Percentiles rank a stretch among this genome's conserved stretches.
Evolutionary conservation across 2,797 vertebrate genomes (phyloP).

Genomic region (Rhinichthys osculus): DNA sequence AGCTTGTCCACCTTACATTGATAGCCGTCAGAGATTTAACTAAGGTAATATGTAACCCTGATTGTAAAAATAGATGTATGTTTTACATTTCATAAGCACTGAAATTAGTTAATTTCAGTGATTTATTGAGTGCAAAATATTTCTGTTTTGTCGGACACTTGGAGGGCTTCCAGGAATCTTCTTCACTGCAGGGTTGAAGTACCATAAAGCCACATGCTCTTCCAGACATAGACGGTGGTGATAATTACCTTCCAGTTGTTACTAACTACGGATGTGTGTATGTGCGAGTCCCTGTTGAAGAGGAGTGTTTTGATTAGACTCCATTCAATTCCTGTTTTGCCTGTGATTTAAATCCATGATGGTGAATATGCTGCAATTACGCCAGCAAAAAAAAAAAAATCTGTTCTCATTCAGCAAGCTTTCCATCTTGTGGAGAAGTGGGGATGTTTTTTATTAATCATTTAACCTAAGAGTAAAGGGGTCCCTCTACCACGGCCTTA

Average conservation of each 20-base stretch:
- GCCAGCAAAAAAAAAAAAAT: conserved; percentile 35
- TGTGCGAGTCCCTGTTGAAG: conserved; percentile 39
- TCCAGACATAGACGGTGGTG: conserved; percentile 20
- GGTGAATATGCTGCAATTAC: conserved; percentile 59
- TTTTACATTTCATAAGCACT: neutral
- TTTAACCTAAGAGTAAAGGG: conserved; percentile 53
- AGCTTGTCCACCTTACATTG: conserved; percentile 41
- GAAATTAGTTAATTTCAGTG: conserved; percentile 30
- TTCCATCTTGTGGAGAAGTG: conserved; percentile 17
- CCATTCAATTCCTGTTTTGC: conserved; percentile 60
- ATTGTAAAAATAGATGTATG: conserved; percentile 35
- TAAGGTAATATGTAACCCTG: conserved; percentile 31
- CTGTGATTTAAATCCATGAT: conserved; percentile 60
- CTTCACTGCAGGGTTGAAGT: conserved; percentile 39
- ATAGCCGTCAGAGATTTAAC: conserved; percentile 28
- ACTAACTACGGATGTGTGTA: conserved; percentile 15
- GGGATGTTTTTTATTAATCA: conserved; percentile 47
- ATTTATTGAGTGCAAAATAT: conserved; percentile 43
- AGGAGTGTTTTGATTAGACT: conserved; percentile 50
- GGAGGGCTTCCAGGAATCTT: conserved; percentile 36
- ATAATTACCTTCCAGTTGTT: conserved; percentile 46
- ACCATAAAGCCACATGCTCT: conserved; percentile 37
- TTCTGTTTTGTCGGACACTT: conserved; percentile 20
- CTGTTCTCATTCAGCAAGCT: conserved; percentile 52
- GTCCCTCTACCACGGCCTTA: conserved; percentile 39